Evolutionary conservation across 2,888 invertebrate genomes (phyloP).

Genomic region (Hydrotaea cyrtoneurina): DNA sequence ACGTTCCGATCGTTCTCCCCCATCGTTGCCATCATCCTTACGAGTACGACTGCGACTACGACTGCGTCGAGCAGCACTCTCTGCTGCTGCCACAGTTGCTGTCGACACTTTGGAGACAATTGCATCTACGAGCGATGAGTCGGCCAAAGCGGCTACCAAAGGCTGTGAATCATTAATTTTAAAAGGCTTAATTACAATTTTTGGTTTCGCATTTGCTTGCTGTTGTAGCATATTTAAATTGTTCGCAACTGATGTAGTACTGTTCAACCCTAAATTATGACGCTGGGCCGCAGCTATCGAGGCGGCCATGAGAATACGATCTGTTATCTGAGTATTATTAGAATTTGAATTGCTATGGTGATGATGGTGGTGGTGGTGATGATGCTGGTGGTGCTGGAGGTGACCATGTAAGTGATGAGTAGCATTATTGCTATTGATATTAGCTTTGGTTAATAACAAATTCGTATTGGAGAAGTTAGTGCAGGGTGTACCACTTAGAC

Average conservation of each 20-base stretch:
- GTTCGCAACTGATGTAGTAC: constrained; percentile 71
- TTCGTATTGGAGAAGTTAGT: constrained; percentile 68
- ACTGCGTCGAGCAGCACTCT: constrained; percentile 78
- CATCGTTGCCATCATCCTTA: constrained; percentile 48
- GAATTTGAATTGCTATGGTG: constrained; percentile 65
- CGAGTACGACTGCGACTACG: constrained; percentile 72
- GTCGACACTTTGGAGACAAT: constrained; percentile 80
- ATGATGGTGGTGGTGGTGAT: constrained; percentile 67
- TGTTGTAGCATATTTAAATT: constrained; percentile 76
- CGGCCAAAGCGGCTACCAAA: constrained; percentile 78
- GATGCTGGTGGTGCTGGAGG: constrained; percentile 60
- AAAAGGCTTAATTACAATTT: constrained; percentile 81
- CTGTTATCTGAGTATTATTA: constrained; percentile 63
- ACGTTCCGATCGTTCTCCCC: constrained; percentile 50
- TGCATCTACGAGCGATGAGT: constrained; percentile 79
- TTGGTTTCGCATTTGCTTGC: constrained; percentile 75
- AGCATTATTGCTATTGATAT: constrained; percentile 62
- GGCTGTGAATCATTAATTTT: constrained; percentile 81
- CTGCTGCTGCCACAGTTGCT: constrained; percentile 79
- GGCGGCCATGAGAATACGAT: constrained; percentile 71
- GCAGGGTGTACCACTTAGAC: constrained; percentile 67
- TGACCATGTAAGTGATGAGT: constrained; percentile 57
- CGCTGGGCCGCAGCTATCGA: constrained; percentile 70
- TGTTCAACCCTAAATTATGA: constrained; percentile 59
- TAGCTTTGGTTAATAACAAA: constrained; percentile 69